phyloP scores from a whole-genome alignment of 2,113 vertebrate genomes.

The Toxotes chatareus region DNA sequence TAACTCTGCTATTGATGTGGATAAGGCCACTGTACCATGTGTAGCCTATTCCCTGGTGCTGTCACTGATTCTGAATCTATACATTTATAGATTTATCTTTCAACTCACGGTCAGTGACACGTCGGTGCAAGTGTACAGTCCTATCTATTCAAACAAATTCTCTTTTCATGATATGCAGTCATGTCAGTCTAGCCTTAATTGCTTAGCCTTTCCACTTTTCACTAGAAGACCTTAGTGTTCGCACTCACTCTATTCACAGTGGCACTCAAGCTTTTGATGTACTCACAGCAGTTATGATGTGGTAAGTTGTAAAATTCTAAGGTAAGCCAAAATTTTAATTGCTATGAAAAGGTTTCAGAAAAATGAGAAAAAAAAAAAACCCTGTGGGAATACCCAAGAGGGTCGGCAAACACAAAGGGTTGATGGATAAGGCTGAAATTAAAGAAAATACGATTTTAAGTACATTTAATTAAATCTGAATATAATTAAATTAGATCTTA shows the following conservation, averaged over 20 bases:
- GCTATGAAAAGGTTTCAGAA: constrained; percentile 52
- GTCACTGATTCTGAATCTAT: neutral
- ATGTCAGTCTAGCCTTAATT: constrained; percentile 30
- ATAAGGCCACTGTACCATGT: neutral
- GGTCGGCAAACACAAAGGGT: constrained; percentile 35
- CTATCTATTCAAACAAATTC: constrained; percentile 6
- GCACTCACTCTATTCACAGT: constrained; percentile 19
- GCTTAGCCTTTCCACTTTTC: constrained; percentile 26
- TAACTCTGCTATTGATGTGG: constrained; percentile 23
- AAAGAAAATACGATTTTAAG: constrained; percentile 34
- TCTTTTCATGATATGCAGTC: constrained; percentile 28
- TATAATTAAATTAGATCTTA: constrained; percentile 43
- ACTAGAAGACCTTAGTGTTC: constrained; percentile 23
- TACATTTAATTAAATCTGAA: constrained; percentile 51
- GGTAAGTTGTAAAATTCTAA: constrained; percentile 21
- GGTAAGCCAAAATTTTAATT: constrained; percentile 42
- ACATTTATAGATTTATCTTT: constrained; percentile 10
- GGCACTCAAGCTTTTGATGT: constrained; percentile 28
- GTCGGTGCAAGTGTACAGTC: neutral
- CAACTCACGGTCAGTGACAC: neutral
- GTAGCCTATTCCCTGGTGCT: neutral
- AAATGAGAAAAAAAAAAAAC: neutral
- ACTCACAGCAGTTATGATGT: constrained; percentile 1
- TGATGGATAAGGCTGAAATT: constrained; percentile 49
- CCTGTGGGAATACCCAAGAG: constrained; percentile 23